Evolutionary conservation across 2,888 invertebrate genomes (phyloP).

Genomic region (Sarcophaga rosellei): DNA sequence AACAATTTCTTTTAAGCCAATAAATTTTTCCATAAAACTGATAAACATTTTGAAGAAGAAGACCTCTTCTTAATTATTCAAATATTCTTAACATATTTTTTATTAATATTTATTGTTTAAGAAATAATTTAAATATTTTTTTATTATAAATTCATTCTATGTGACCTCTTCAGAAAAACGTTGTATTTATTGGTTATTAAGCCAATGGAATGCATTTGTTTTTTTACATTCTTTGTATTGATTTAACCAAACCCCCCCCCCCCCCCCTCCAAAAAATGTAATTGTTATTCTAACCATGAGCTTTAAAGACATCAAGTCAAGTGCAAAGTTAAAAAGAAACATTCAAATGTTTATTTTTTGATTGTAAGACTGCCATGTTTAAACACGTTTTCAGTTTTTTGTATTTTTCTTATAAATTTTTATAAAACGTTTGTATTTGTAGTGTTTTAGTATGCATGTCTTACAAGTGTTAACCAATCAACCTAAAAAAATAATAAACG

Average conservation of each 20-base stretch:
- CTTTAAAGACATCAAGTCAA: conserved; percentile 46
- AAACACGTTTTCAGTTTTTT: conserved; percentile 20
- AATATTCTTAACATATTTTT: no score
- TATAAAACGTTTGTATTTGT: not conserved
- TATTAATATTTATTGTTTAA: no score
- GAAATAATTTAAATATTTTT: no score
- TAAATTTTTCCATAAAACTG: no score
- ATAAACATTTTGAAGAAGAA: no score
- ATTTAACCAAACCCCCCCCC: not conserved
- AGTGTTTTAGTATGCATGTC: conserved; percentile 28
- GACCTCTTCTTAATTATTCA: no score
- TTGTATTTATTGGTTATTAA: not conserved
- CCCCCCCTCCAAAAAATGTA: not conserved
- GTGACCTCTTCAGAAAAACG: conserved; percentile 2
- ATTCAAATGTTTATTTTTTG: not conserved
- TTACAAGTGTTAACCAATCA: conserved; percentile 34
- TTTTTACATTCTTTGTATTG: not conserved
- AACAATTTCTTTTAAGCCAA: no score
- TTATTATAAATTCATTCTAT: not conserved
- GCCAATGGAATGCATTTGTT: not conserved
- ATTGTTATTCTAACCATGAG: conserved; percentile 43
- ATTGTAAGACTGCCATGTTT: not conserved
- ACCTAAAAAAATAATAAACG: conserved; percentile 6
- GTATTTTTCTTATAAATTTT: not conserved
- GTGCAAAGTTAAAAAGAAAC: conserved; percentile 58